phyloP scores from a whole-genome alignment of 2,888 invertebrate species.

The Ophioninae sp. region DNA sequence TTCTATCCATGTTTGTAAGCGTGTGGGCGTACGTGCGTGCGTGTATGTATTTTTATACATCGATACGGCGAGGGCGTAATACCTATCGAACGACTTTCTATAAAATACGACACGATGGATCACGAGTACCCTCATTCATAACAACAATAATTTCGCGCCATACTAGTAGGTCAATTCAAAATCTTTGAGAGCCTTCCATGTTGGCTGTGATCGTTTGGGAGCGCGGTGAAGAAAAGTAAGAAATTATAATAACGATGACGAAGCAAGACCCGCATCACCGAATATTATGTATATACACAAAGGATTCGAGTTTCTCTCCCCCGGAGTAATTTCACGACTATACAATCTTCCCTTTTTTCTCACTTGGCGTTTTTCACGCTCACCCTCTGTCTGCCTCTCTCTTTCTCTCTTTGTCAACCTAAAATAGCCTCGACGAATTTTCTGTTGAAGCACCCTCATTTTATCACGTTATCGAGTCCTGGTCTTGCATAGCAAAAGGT shows the following conservation, averaged over 20 bases:
- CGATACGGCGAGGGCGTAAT: constrained; percentile 14
- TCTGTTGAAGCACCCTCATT: constrained; percentile 36
- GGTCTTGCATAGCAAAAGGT: constrained; percentile 30
- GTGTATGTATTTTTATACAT: neutral
- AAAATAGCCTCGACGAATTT: neutral
- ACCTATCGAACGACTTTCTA: constrained; percentile 36
- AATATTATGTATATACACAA: neutral
- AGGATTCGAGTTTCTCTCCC: constrained; percentile 2
- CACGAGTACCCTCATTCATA: constrained; percentile 9
- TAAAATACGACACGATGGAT: constrained; percentile 38
- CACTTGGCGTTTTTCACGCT: constrained; percentile 23
- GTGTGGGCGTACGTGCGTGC: too few species aligned
- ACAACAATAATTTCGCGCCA: constrained; percentile 38
- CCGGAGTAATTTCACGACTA: constrained; percentile 6
- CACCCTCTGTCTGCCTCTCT: neutral
- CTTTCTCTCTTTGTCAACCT: too few species aligned
- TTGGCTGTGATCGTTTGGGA: neutral
- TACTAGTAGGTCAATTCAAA: constrained; percentile 53
- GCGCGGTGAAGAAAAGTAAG: constrained; percentile 12
- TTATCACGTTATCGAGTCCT: constrained; percentile 45
- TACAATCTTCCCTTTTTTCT: constrained; percentile 7
- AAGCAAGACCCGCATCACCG: neutral
- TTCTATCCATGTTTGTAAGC: too few species aligned
- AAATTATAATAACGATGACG: neutral
- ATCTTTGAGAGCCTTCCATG: constrained; percentile 27